Conservation (phyloP, 2,113 vertebrate genomes). For the Myxocyprinus asiaticus region DNA sequence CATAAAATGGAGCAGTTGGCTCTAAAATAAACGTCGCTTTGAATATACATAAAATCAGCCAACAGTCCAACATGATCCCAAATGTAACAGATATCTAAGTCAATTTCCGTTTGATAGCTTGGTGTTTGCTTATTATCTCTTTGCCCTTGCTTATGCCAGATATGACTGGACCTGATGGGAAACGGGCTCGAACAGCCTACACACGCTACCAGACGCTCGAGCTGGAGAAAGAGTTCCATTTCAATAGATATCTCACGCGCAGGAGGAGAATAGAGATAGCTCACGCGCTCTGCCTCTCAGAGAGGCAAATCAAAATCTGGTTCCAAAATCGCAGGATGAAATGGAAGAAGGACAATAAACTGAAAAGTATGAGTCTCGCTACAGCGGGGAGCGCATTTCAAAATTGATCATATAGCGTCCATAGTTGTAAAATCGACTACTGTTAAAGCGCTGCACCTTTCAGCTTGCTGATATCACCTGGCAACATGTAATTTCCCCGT, state of each 20-base stretch:
- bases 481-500: conserved; percentile 70
- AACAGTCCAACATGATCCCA: background rate
- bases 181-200: conserved; percentile 97
- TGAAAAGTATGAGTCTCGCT: conserved; percentile 97
- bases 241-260: conserved; percentile 98
- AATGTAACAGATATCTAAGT: background rate
- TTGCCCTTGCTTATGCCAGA: conserved; percentile 84
- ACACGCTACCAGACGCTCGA: conserved; percentile 99
- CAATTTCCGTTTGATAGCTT: conserved; percentile 17
- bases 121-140: conserved; percentile 51
- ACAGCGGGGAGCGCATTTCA: conserved; percentile 96
- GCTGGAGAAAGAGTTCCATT: conserved; percentile 99
- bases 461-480: conserved; percentile 81
- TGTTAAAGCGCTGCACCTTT: conserved; percentile 84
- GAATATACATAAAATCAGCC: background rate
- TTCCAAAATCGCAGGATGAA: conserved; percentile 99
- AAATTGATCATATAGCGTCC: conserved; percentile 79
- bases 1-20: conserved; percentile 14
- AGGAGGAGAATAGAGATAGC: conserved; percentile 98
- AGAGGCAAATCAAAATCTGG: conserved; percentile 99
- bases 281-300: conserved; percentile 94
- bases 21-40: background rate
- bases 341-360: conserved; percentile 99
- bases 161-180: conserved; percentile 98
- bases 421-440: conserved; percentile 72